Base-by-base conservation (phyloP, 1,140 invertebrate genomes). In the Bombus balteatus region DNA sequence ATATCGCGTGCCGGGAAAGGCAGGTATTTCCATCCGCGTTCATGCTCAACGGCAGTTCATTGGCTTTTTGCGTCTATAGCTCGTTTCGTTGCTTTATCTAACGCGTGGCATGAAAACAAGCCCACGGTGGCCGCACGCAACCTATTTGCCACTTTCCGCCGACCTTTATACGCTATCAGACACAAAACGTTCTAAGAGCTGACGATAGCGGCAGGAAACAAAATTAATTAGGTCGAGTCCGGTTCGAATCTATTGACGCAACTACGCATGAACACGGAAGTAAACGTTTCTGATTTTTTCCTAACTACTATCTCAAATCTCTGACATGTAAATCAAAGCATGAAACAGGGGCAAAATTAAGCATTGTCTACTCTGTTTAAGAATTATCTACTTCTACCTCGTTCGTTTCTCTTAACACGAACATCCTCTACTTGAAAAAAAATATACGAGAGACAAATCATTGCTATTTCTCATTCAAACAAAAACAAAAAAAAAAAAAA, bases 71-170 rank as follows among this genome's bases (percentile, higher is more conserved):
- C 83, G 47, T 78, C 76, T 66, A 87, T 89, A 79, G 74, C 65
- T 39, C 81, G 34, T 80, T 90, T 83, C 78, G 47, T 84, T 83
- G 77, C 78, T 89, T 83, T 89, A 89, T 89, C 88, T 85, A 78
- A 84, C 78, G 65, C 74, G 83, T 59, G 87, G 66, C 83, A 81
- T 75, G 85, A 87, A 82, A 87, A 77, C 43, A 22, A 43, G 68
- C 37, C 66, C 59, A 5, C 37, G 43, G 22, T 15, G 43, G 25
- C 3, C n/a, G 65, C 78, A 80, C 78, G 78, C 78, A 43, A 80
- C 34, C 78, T 34, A 53, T 47, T 53, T 41, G 41, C 78, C 65
- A 62, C 57, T 77, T 77, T 77, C 57, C 22, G 25, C 28, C 75
- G 28, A 65, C 65, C 41, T 80, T 80, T 80, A 18, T 70, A 10